Evolutionary conservation across 2,888 invertebrate genomes (phyloP), one percentile per base, ranked within the genome.

Genomic region (Amphipoea lucens): DNA sequence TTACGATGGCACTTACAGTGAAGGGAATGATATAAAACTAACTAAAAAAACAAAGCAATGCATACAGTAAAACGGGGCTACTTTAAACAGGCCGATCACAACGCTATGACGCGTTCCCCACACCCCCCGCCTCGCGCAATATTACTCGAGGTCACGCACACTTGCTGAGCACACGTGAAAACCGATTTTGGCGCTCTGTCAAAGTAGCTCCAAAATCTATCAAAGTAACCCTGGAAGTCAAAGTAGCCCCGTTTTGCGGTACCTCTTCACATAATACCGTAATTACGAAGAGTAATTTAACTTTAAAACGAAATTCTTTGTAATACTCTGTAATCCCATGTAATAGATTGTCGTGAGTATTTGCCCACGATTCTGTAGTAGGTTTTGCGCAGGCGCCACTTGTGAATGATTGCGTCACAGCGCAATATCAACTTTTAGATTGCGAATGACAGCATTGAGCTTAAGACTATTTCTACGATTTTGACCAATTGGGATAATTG

Each of bases 321-420:
- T 76, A 68, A 79, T 68, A 74, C 66, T 36, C 68, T 51, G 42
- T 78, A 81, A 81, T 82, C 65, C 69, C 63, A 76, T 76, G 66
- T 84, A 84, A 87, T 74, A 79, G 78, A 57, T 71, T 75, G 76
- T 87, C 87, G 87, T 88, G 85, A 82, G 74, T 45, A 48, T 77
- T 77, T 75, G 81, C 76, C 48, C 89, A 87, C 89, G 89, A 84
- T 69, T 89, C 71, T 74, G 57, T 65, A 42, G 57, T 65, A 40
- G 54, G 6, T 42, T 29, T 17, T 51, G 76, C 67, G 65, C 65
- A n/a, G 68, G 66, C 74, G 79, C 74, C 83, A 40, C 65, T 74
- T 20, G 51, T 65, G 65, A 72, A 57, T 67, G 68, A 73, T 85
- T 84, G 74, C 79, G 76, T 84, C 57, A 83, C 65, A 68, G 12